Evolutionary conservation across 2,888 invertebrate genomes (phyloP), one percentile per base, ranked within the genome.

Genomic region (Pseudococcus viburni): DNA sequence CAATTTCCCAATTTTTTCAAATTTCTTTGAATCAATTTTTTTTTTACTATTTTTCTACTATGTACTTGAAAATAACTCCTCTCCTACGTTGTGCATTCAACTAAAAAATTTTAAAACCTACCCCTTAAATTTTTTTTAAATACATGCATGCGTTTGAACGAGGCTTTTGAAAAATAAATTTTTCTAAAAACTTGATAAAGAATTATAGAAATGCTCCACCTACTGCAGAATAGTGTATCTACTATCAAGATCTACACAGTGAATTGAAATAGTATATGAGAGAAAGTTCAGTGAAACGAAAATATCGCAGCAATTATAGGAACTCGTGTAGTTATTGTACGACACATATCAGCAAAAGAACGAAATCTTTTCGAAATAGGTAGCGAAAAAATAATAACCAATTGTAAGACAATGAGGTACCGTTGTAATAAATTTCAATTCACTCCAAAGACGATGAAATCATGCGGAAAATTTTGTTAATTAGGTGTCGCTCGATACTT

Each of bases 391-490:
- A 73, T 73, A 73, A 73, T 73, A 73, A 73, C 73, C 33, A 73
- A 11, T 73, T 33, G 26, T 17, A 33, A 73, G 33, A 73, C 73
- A 73, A 73, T 73, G 33, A 12, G 33, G 17, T 17, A 73, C 33
- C 33, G 3, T 33, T 26, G 33, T 33, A 33, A 73, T 73, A 68
- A 68, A 73, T 73, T 73, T 73, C 26, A 4, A 73, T 33, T 73
- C 73, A 73, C 17, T 73, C 7, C 17, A 33, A 73, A 39, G 33
- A 7, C 19, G 17, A 15, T 12, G 73, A 73, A 73, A 33, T 33
- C 73, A 73, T 73, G 73, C 73, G 6, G 33, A 73, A 73, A 33
- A 73, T 73, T 73, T 73, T 73, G 73, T 33, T 73, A 73, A 73
- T 73, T 33, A 73, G 17, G 33, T 73, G 17, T 26, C 73, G 9